Conservation (phyloP, 92 coral and sea anemone species). For the Palythoa heliodiscus region DNA sequence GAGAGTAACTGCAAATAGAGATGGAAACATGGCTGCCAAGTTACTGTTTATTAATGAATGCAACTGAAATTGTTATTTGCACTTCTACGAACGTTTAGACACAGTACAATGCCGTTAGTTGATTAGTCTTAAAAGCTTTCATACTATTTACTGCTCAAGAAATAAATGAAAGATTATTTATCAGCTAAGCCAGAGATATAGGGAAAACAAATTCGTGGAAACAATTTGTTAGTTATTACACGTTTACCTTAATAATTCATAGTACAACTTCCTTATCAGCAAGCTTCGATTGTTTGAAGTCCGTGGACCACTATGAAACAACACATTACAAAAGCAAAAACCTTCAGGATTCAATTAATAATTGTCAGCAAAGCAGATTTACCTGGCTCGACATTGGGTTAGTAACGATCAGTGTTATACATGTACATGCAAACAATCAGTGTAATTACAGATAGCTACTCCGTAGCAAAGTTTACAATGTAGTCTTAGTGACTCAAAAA, state of each 20-base stretch:
- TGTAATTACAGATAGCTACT: background rate
- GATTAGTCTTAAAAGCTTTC: too few relatives aligned
- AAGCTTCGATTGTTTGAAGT: slow-evolving; percentile 19
- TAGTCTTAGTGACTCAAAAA: too few relatives aligned
- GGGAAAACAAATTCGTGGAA: background rate
- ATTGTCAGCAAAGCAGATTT: background rate
- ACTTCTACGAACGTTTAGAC: too few relatives aligned
- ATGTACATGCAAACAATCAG: background rate
- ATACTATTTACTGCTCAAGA: too few relatives aligned
- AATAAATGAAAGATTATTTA: too few relatives aligned
- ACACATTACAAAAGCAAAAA: slow-evolving; percentile 24
- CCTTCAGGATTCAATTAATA: slow-evolving; percentile 18
- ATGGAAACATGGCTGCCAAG: too few relatives aligned
- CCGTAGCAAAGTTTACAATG: too few relatives aligned
- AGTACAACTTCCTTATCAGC: slow-evolving; percentile 33
- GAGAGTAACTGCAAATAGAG: too few relatives aligned
- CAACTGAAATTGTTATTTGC: too few relatives aligned
- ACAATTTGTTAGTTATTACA: background rate
- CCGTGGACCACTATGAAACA: slow-evolving; percentile 26
- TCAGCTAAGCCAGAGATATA: background rate
- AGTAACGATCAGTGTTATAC: background rate
- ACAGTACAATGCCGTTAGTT: too few relatives aligned
- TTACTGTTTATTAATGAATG: too few relatives aligned
- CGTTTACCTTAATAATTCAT: slow-evolving; percentile 30
- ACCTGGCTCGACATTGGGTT: background rate